Conservation (phyloP, 2,797 vertebrate species). For the Cirrhinus mrigala region DNA sequence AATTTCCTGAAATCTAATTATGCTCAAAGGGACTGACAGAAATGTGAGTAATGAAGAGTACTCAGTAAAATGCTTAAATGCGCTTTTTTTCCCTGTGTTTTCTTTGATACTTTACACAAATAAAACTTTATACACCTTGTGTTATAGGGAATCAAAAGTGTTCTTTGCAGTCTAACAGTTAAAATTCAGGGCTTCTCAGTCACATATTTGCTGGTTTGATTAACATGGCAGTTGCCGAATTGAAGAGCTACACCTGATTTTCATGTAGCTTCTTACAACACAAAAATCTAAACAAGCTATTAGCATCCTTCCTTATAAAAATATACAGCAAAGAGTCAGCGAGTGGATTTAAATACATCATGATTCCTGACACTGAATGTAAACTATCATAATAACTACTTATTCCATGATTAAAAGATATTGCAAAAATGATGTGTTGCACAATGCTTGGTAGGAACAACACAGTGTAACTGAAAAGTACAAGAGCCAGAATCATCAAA, state of each 20-base stretch:
- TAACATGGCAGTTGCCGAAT: neutral
- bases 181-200: neutral
- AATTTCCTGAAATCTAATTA: no score
- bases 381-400: neutral
- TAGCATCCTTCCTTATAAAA: conserved; percentile 53
- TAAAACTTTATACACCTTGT: neutral
- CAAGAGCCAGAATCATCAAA: conserved; percentile 48
- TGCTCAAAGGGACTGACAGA: neutral
- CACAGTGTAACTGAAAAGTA: conserved; percentile 48
- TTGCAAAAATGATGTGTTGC: neutral
- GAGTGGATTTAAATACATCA: conserved; percentile 51
- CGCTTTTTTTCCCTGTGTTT: neutral
- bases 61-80: neutral
- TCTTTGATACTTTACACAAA: neutral
- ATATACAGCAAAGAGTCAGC: conserved; percentile 59
- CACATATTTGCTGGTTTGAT: neutral
- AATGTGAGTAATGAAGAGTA: neutral
- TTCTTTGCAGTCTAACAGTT: no score
- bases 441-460: conserved; percentile 46
- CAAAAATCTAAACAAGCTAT: conserved; percentile 4
- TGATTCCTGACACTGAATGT: conserved; percentile 3
- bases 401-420: neutral
- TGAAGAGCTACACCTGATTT: conserved; percentile 13
- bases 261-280: conserved; percentile 15
- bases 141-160: neutral